These are phyloP conservation scores for Periophthalmodon schlosseri DNA, from an alignment of 2,113 vertebrate species.

Conservation along the genomic window DNA sequence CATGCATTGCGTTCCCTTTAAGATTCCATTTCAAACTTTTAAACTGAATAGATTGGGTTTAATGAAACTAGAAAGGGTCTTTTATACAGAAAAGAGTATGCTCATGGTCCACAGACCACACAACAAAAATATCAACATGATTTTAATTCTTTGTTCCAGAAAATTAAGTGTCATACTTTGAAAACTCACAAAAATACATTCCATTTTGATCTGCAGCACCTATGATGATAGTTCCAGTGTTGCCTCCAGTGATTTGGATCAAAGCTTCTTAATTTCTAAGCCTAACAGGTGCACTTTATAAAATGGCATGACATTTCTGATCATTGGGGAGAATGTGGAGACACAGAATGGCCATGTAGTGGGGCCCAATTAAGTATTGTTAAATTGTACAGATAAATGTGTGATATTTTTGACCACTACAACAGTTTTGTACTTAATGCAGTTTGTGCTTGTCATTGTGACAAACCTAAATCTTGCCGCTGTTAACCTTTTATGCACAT, in stretches of 20 bases:
- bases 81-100: constrained; percentile 4
- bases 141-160: constrained; percentile 18
- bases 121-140: not conserved
- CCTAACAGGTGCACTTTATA: constrained; percentile 79
- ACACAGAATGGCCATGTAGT: constrained; percentile 25
- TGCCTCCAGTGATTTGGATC: constrained; percentile 58
- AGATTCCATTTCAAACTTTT: not conserved
- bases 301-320: constrained; percentile 65
- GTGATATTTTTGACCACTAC: constrained; percentile 88
- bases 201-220: constrained; percentile 51
- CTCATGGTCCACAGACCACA: not conserved
- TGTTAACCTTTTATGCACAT: constrained; percentile 82
- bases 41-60: constrained; percentile 6
- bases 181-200: constrained; percentile 61
- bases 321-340: constrained; percentile 60
- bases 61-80: not conserved
- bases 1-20: not conserved
- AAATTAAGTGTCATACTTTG: constrained; percentile 56
- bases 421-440: constrained; percentile 85
- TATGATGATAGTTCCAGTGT: constrained; percentile 35
- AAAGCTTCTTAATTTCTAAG: constrained; percentile 65
- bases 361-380: constrained; percentile 75
- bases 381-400: constrained; percentile 86
- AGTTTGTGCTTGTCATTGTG: constrained; percentile 83
- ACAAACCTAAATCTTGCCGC: constrained; percentile 81